Evolutionary conservation across 2,888 invertebrate genomes (phyloP).

Genomic region (Agrochola lychnidis): DNA sequence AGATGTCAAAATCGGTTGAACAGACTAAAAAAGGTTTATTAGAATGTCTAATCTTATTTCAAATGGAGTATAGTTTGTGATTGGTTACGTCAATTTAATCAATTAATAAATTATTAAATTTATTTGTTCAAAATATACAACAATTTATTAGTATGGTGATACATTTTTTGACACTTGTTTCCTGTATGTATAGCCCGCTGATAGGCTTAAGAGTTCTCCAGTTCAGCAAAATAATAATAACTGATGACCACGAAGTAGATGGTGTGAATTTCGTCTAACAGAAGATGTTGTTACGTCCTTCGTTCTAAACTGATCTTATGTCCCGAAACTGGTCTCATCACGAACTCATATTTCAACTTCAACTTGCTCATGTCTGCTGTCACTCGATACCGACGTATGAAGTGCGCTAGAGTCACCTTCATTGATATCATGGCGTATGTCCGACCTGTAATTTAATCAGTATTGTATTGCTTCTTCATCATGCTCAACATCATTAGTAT

Average conservation of each 20-base stretch:
- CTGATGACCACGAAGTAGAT: not conserved
- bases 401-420: constrained; percentile 69
- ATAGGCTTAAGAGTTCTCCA: not conserved
- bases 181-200: not conserved
- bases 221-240: not conserved
- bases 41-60: no score
- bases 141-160: no score
- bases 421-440: constrained; percentile 69
- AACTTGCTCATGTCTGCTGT: constrained; percentile 65
- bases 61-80: no score
- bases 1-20: no score
- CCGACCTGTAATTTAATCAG: constrained; percentile 65
- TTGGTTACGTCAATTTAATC: no score
- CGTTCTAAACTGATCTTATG: constrained; percentile 51
- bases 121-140: no score
- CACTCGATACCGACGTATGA: constrained; percentile 67
- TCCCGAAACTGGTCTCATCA: constrained; percentile 69
- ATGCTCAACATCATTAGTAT: no score
- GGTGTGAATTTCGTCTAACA: not conserved
- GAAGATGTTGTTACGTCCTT: not conserved
- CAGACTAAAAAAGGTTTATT: no score
- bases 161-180: no score
- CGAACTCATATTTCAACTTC: constrained; percentile 64
- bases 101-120: no score
- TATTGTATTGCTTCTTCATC: not conserved